A percentile compares a stretch with the other conserved stretches of the same genome.
Evolutionary conservation across 1,140 invertebrate species (phyloP).

Genomic region (Cydia pomonella): DNA sequence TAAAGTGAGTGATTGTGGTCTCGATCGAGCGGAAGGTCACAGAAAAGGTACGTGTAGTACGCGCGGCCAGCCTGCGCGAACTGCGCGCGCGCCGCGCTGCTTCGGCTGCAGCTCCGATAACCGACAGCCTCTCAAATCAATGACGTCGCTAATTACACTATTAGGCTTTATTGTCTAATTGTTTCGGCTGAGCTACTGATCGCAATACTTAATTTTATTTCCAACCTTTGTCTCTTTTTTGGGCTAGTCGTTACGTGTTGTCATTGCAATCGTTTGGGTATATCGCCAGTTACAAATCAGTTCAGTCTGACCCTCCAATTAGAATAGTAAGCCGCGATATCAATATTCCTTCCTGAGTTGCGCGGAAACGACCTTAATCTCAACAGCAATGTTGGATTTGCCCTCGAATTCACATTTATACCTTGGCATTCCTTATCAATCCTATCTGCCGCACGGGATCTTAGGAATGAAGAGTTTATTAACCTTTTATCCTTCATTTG

Average conservation of each 20-base stretch:
- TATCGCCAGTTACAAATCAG: too few relatives aligned
- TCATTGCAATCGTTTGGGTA: too few relatives aligned
- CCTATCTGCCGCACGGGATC: too few relatives aligned
- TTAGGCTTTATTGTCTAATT: conserved; percentile 1
- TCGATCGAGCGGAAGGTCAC: conserved; percentile 28
- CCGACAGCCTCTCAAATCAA: conserved; percentile 12
- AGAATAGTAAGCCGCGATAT: too few relatives aligned
- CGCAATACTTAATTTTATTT: neutral
- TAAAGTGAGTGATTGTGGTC: conserved; percentile 31
- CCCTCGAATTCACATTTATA: too few relatives aligned
- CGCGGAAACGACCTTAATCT: too few relatives aligned
- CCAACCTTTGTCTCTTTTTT: neutral
- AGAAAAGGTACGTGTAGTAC: conserved; percentile 36
- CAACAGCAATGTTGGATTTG: too few relatives aligned
- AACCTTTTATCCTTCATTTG: too few relatives aligned
- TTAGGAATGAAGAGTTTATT: too few relatives aligned
- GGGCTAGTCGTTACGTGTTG: neutral
- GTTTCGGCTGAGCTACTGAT: neutral
- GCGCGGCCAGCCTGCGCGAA: conserved; percentile 40
- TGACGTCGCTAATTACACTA: conserved; percentile 10
- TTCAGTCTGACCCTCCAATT: too few relatives aligned
- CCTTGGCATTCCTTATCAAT: too few relatives aligned
- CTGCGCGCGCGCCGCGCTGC: conserved; percentile 36
- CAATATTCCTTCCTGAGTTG: too few relatives aligned
- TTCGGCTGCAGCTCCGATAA: neutral